Evolutionary conservation across 2,797 vertebrate genomes (phyloP).

Genomic region (Tokudaia tokunoshimensis): DNA sequence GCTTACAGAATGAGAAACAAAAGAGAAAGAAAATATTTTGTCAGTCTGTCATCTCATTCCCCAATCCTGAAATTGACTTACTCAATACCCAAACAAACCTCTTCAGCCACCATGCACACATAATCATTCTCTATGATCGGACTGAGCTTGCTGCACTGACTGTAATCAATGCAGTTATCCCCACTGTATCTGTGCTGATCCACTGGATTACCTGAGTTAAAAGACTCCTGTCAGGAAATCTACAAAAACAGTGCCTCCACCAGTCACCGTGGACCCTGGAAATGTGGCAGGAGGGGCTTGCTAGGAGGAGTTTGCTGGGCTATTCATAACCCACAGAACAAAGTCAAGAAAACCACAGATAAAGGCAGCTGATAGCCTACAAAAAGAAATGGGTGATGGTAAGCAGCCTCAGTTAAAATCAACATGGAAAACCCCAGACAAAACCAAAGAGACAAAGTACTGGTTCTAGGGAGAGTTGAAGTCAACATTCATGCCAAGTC

Average conservation of each 20-base stretch:
- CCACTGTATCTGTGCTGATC: not conserved
- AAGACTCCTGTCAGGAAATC: not conserved
- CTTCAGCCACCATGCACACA: not conserved
- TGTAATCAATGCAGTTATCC: not conserved
- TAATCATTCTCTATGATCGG: not conserved
- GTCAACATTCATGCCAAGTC: not conserved
- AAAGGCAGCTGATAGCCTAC: no score
- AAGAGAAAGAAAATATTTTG: not conserved
- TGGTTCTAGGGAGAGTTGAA: not conserved
- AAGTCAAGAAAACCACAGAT: not conserved
- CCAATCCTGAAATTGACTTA: not conserved
- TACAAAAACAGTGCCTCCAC: not conserved
- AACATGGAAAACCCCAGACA: not conserved
- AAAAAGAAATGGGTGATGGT: no score
- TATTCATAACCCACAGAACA: not conserved
- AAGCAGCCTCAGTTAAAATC: not conserved
- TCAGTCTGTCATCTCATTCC: not conserved
- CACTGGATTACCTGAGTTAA: not conserved
- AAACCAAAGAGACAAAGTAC: not conserved
- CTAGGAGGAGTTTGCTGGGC: not conserved
- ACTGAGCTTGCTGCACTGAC: not conserved
- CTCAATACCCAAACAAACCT: not conserved
- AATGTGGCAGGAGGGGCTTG: not conserved
- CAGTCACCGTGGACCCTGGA: not conserved
- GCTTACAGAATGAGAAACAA: not conserved